Evolutionary conservation across 1,140 invertebrate species (phyloP), one percentile per base, ranked within the genome.

Genomic region (Lamellibrachia luymesi): DNA sequence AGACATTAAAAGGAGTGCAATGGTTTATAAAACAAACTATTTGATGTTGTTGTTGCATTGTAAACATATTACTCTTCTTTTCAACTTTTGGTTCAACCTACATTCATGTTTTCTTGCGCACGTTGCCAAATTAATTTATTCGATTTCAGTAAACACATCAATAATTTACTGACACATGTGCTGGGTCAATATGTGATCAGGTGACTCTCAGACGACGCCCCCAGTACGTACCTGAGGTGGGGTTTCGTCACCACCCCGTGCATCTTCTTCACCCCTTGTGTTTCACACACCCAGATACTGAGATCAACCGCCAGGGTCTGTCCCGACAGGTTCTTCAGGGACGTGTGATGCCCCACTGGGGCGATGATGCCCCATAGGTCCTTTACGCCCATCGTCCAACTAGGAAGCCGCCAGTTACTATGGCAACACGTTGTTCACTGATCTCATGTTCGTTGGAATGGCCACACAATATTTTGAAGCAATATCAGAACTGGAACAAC

Each of bases 261-360:
- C 95, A 95, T 95, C 93, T 95, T 94, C 91, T 94, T 95, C 22
- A 95, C 95, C 93, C 94, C 93, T 92, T 95, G 95, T 38, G 94
- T 95, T 91, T 96, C 95, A 94, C 94, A 95, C 22, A 96, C 95
- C 96, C 96, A 96, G 25, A 96, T 95, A 92, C 95, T 95, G 10
- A 96, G 94, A 93, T 96, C 96, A 22, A 96, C 96, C 51, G 96
- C 96, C 38, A 96, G 89, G 13, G 94, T 95, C 93, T 96, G 94
- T 4, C 96, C 96, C n/a, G 93, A 91, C 7, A 96, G 93, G 17
- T 94, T 93, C 6, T 93, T 94, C 89, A 96, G 92, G 2, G 93
- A n/a, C 56, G 52, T 93, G 38, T 95, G 95, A 89, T 95, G 92
- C 92, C 95, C 94, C 25, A 95, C 95, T 25, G 96, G 96, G 2